Conservation (phyloP, 2,888 invertebrate species). For the Deroplatys truncata region DNA sequence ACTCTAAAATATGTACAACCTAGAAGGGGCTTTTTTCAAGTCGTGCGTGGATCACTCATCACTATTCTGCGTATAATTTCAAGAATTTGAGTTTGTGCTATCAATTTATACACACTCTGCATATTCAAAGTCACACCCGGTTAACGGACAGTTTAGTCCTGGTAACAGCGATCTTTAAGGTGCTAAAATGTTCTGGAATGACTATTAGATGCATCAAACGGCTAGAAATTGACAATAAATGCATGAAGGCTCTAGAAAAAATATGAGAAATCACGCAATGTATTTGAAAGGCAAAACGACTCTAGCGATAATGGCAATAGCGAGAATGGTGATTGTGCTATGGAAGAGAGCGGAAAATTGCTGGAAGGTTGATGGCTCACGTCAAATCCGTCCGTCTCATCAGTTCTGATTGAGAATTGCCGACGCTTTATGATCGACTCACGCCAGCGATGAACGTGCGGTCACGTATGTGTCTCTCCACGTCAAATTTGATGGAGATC, state of each 20-base stretch:
- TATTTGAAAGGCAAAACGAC: not conserved
- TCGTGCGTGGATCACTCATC: too few relatives aligned
- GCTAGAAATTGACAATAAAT: too few relatives aligned
- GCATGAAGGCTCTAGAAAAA: not conserved
- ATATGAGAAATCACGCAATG: not conserved
- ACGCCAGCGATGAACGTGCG: not conserved
- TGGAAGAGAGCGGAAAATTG: not conserved
- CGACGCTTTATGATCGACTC: not conserved
- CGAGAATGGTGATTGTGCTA: not conserved
- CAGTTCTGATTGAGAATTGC: not conserved
- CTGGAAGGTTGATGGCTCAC: not conserved
- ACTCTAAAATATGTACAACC: too few relatives aligned
- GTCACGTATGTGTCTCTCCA: not conserved
- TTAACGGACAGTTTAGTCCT: too few relatives aligned
- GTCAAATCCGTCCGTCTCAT: not conserved
- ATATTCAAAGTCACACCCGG: too few relatives aligned
- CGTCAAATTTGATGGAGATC: not conserved
- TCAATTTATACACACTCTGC: too few relatives aligned
- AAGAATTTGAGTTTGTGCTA: too few relatives aligned
- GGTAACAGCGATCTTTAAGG: too few relatives aligned
- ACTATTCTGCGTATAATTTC: too few relatives aligned
- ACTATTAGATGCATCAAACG: too few relatives aligned
- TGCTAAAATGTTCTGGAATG: too few relatives aligned
- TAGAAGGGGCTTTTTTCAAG: too few relatives aligned
- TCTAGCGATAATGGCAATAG: not conserved